Evolutionary conservation across 2,113 vertebrate genomes (phyloP).

Genomic region (Tonatia bakeri): DNA sequence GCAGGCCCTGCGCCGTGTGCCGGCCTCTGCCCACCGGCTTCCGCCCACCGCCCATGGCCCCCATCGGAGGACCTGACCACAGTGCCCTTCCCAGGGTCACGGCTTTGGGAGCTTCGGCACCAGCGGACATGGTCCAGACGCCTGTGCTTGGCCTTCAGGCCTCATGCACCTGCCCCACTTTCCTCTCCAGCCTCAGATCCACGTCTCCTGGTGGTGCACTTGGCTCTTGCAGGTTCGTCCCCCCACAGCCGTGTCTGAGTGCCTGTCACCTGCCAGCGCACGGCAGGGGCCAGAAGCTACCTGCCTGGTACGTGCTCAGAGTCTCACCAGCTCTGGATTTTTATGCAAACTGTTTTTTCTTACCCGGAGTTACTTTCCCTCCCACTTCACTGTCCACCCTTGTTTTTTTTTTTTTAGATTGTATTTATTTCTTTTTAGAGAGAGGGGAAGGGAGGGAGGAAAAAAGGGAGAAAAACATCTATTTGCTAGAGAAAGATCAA

Average conservation of each 20-base stretch:
- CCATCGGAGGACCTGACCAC: fast-evolving
- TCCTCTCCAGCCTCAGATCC: background rate
- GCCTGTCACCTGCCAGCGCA: fast-evolving
- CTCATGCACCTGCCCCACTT: background rate
- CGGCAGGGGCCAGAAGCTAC: fast-evolving
- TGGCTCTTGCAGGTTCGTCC: fast-evolving
- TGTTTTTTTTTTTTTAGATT: too few relatives aligned
- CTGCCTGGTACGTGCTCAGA: fast-evolving
- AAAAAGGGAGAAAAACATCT: too few relatives aligned
- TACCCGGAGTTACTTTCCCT: background rate
- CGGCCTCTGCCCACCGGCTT: background rate
- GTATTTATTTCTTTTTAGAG: too few relatives aligned
- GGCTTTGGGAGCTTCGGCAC: background rate
- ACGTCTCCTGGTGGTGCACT: fast-evolving
- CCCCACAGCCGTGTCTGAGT: fast-evolving
- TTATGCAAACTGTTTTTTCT: background rate
- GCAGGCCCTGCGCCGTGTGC: background rate
- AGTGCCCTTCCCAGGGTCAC: fast-evolving
- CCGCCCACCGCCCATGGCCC: background rate
- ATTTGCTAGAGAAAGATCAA: too few relatives aligned
- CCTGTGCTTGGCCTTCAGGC: background rate
- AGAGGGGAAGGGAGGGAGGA: too few relatives aligned
- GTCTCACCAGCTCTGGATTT: fast-evolving
- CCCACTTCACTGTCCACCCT: background rate
- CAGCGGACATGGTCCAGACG: background rate